Base-by-base conservation (phyloP, 2,888 invertebrate species). In the Dasypogon diadema region DNA sequence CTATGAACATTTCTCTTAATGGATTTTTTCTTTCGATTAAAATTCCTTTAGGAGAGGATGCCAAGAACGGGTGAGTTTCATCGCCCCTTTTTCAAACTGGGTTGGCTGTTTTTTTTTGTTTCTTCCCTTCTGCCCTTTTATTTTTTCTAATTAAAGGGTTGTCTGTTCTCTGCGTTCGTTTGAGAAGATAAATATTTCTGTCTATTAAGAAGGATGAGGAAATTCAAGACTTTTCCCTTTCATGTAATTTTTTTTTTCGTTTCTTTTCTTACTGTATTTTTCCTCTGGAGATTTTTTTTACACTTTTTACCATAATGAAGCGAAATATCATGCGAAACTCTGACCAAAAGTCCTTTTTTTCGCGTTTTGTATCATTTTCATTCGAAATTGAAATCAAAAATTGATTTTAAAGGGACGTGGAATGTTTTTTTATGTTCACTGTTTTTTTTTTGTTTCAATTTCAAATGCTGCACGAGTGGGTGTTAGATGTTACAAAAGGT, bases 91-190 rank as follows among this genome's bases (percentile, higher is more conserved):
- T 73, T 73, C 30, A 1, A 26, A 37, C 42, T 37, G 46, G 56
- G 58, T n/a, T 56, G 34, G 14, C 22, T 73, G 54, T 73, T 73
- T 73, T 46, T 16, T 58, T 24, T 37, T 16, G 54, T 73, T 73
- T 73, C 58, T 16, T 58, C 42, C 56, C 24, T 73, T 58, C 73
- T 58, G 73, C 73, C 73, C 73, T 73, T 73, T 73, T 73, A 73
- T 73, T 73, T 73, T 73, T 73, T 56, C 73, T 73, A 73, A 73
- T 73, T 73, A 73, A 73, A 73, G 73, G 73, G 73, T 73, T 73
- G 73, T 56, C 56, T 73, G 73, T 63, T 63, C 56, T 55, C 56
- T 56, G 58, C 42, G 58, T 58, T 56, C 56, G 56, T 56, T 56
- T 56, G 56, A 73, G 73, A 73, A 73, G 56, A 73, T 56, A 73